Evolutionary conservation across 2,797 vertebrate species (phyloP), one percentile per base, ranked within the genome.

Genomic region (Cryptoprocta ferox): DNA sequence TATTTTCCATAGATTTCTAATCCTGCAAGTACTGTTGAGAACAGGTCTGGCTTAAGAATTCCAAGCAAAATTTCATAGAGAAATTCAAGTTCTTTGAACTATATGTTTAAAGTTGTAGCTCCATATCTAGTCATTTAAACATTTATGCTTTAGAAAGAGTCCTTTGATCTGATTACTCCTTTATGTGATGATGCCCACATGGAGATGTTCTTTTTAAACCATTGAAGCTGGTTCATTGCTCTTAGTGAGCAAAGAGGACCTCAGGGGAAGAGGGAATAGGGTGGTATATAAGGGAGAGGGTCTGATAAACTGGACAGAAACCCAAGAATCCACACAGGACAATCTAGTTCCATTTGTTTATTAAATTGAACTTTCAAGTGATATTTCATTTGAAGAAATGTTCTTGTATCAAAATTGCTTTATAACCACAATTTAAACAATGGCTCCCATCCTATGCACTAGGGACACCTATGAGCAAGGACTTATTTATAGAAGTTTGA

Each of bases 31-130:
- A 39, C n/a, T 48, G 1, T 39, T 16, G 11, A 63, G 19, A 42
- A 82, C 68, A 79, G 7, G 35, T 48, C 39, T 39, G 61, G 28
- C 65, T 90, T 84, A 73, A 32, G 63, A 68, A 50, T 85, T 65
- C 26, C 83, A 95, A 42, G 3, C 12, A 78, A 39, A n/a, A 73
- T 70, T 79, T 59, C 66, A 85, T 8, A 71, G 39, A 96, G 66
- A 97, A 89, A 76, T 91, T 83, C 32, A 71, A 42, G 16, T 81
- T 95, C 75, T 95, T 88, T 91, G 37, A 95, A 86, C 73, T 80
- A 53, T 80, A 68, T 86, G 30, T 85, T 91, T 75, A 82, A 94
- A 94, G 65, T 82, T 93, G 12, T 82, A 93, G 53, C 48, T 82
- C 30, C 42, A 21, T 42, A 65, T 63, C 14, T 85, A 68, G 30